Evolutionary conservation across 2,888 invertebrate genomes (phyloP), one percentile per base, ranked within the genome.

Genomic region (Thalpophila matura): DNA sequence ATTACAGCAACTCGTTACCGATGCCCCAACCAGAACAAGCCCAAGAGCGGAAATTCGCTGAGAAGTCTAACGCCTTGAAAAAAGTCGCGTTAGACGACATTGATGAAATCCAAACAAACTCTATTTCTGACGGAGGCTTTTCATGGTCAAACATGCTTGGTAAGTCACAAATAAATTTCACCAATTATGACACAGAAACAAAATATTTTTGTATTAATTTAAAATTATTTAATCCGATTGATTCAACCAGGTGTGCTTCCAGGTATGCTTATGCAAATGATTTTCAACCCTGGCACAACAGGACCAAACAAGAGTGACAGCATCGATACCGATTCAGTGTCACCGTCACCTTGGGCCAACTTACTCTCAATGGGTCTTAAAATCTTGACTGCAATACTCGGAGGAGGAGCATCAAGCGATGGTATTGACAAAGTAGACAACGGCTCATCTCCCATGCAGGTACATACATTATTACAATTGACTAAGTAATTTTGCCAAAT

Each of bases 361-460:
- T 95, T 98, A 22, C 95, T 98, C 50, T 97, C 98, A 6, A 97
- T 98, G 88, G 98, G 98, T 50, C 95, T 98, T 57, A 97, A 98
- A 91, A 97, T 98, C 83, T 95, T 98, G 70, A 97, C 98, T 26
- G 97, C 98, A 33, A 95, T 98, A 78, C 95, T 98, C 59, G 98
- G 98, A 50, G 97, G 97, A 63, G 97, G 97, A 31, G 97, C 96
- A 31, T 96, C 96, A 43, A 96, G 96, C 81, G 98, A 98, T 86
- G 98, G 98, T 60, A 98, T 98, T 89, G 98, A 98, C 90, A 98
- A 98, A 93, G 98, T 98, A 60, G 98, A 98, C 93, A 98, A 98
- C 88, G 97, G 97, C 84, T 97, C 97, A 71, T 97, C 97, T 16
- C 98, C 98, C 64, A 97, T 98, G 97, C 98, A 98, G 97, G 98